These are phyloP conservation scores for Capra hircus DNA, from an alignment of 2,113 vertebrate genomes.

Conservation along the genomic window DNA sequence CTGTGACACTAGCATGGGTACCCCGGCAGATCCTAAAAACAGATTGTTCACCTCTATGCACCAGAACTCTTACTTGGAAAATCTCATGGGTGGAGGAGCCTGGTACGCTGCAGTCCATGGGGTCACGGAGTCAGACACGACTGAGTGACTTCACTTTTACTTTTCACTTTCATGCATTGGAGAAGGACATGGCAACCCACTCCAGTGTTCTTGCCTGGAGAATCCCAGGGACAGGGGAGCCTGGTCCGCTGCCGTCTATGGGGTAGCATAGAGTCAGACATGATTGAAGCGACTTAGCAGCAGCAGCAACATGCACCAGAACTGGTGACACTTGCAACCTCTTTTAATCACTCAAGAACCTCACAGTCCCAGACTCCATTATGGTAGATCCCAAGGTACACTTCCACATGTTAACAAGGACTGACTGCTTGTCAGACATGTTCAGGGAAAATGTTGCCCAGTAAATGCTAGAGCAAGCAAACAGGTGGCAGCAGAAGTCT, in stretches of 20 bases:
- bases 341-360: background rate
- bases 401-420: background rate
- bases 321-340: background rate
- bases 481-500: background rate
- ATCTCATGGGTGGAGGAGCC: background rate
- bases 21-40: fast-evolving
- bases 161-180: background rate
- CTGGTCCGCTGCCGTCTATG: fast-evolving
- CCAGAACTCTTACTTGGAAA: background rate
- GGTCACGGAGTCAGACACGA: fast-evolving
- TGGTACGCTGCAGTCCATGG: background rate
- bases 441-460: background rate
- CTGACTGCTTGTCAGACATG: background rate
- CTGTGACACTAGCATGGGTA: fast-evolving
- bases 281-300: background rate
- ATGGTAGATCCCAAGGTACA: background rate
- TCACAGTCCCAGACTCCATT: no score
- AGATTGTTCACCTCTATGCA: background rate
- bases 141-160: background rate
- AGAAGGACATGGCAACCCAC: background rate
- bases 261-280: background rate
- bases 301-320: background rate
- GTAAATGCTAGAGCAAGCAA: background rate
- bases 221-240: fast-evolving
- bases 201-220: background rate